phyloP scores from a whole-genome alignment of 1,140 invertebrate genomes.

The Drosophila santomea region DNA sequence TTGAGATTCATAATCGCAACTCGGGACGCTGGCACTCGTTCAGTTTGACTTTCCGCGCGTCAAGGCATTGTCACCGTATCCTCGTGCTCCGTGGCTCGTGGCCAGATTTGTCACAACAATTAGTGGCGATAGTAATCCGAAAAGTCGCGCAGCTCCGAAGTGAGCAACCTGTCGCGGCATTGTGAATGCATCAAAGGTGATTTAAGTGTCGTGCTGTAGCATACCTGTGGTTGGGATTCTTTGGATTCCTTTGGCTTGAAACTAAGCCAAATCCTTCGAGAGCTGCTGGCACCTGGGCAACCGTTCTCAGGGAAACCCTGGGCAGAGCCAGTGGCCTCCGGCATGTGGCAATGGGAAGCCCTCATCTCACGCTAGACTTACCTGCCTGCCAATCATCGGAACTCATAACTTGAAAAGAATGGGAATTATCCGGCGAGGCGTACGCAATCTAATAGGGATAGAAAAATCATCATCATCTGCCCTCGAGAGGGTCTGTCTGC shows the following conservation, averaged over 20 bases:
- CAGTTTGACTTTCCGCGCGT: conserved; percentile 56
- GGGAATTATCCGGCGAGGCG: conserved; percentile 63
- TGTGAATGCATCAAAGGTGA: conserved; percentile 13
- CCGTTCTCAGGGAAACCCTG: conserved; percentile 26
- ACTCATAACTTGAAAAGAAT: conserved; percentile 61
- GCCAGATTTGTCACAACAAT: conserved; percentile 56
- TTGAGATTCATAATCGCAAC: conserved; percentile 2
- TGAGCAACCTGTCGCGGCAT: conserved; percentile 35
- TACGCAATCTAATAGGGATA: conserved; percentile 70
- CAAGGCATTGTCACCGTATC: conserved; percentile 46
- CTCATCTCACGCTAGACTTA: conserved; percentile 56
- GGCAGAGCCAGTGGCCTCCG: conserved; percentile 18
- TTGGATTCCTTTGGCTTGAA: background rate
- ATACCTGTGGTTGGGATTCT: conserved; percentile 13
- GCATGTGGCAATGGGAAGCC: conserved; percentile 13
- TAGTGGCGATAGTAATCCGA: conserved; percentile 36
- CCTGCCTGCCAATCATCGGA: conserved; percentile 74
- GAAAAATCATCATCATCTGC: conserved; percentile 61
- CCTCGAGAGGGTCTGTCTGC: conserved; percentile 28
- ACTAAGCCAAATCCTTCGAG: background rate
- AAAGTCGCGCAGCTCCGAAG: conserved; percentile 26
- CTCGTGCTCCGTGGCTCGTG: conserved; percentile 57
- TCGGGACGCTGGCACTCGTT: conserved; percentile 31
- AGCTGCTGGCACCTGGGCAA: conserved; percentile 45
- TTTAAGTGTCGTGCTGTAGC: conserved; percentile 11